These are phyloP conservation scores for Charadrius vociferus DNA, from an alignment of 2,113 vertebrate genomes.

Conservation along the genomic window DNA sequence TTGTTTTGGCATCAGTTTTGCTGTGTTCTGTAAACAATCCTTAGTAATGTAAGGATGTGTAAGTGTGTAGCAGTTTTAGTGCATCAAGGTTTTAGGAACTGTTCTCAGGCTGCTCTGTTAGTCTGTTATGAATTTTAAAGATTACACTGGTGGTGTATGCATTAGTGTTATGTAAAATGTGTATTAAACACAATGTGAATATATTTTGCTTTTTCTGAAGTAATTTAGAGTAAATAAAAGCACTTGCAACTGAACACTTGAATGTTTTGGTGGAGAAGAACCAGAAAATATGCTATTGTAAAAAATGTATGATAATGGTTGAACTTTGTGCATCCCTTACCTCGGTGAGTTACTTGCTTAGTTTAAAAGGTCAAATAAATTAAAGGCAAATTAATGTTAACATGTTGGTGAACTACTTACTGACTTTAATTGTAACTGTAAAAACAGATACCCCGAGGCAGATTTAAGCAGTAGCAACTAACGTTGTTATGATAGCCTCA, in stretches of 20 bases:
- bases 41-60: not conserved
- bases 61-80: not conserved
- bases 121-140: not conserved
- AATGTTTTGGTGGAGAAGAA: slow-evolving; percentile 50
- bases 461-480: slow-evolving; percentile 69
- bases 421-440: slow-evolving; percentile 77
- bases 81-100: not conserved
- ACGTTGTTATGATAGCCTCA: slow-evolving; percentile 75
- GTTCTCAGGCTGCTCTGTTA: not conserved
- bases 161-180: not conserved
- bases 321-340: slow-evolving; percentile 45
- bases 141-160: not conserved
- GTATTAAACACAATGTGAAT: not conserved
- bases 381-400: slow-evolving; percentile 75
- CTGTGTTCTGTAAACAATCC: not conserved
- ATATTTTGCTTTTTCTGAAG: slow-evolving; percentile 42
- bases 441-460: slow-evolving; percentile 74
- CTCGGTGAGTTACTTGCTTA: slow-evolving; percentile 66
- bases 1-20: not conserved
- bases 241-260: slow-evolving; percentile 17
- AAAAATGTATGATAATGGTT: not conserved
- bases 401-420: slow-evolving; percentile 74
- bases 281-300: not conserved
- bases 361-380: slow-evolving; percentile 80
- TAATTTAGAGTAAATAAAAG: slow-evolving; percentile 56